phyloP scores from a whole-genome alignment of 1,140 invertebrate genomes.

The Brachionus koreanus region DNA sequence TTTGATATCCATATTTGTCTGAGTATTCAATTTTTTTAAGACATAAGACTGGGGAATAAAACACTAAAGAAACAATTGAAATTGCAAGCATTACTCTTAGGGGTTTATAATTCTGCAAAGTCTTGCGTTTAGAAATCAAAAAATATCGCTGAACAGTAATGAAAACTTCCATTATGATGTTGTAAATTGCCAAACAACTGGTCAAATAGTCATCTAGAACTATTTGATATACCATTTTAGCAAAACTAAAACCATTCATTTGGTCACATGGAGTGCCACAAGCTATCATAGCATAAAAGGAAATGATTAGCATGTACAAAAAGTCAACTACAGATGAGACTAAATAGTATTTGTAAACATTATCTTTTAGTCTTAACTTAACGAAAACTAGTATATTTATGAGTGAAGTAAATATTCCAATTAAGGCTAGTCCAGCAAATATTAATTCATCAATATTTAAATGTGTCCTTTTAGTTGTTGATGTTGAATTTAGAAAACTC shows the following conservation, averaged over 20 bases:
- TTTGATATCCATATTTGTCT: not conserved
- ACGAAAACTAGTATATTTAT: not conserved
- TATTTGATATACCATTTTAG: not conserved
- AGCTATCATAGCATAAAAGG: not conserved
- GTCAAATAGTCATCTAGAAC: not conserved
- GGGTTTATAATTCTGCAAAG: not conserved
- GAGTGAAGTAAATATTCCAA: not conserved
- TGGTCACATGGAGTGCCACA: constrained; percentile 21
- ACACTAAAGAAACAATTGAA: not conserved
- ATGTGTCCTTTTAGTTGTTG: not conserved
- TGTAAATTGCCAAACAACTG: constrained; percentile 15
- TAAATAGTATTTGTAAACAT: constrained; percentile 22
- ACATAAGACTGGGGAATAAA: not conserved
- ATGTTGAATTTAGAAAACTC: not conserved
- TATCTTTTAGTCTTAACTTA: not conserved
- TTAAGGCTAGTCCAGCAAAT: not conserved
- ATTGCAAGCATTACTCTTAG: not conserved
- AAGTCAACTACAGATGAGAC: not conserved
- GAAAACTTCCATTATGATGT: not conserved
- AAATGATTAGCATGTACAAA: not conserved
- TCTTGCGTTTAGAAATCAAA: not conserved
- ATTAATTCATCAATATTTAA: not conserved
- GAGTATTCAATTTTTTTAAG: not conserved
- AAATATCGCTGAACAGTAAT: not conserved
- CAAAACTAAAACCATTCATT: not conserved